A percentile compares a stretch with the other conserved stretches of the same genome.
phyloP scores from a whole-genome alignment of 2,113 vertebrate genomes.

The Cephalopholis sonnerati region DNA sequence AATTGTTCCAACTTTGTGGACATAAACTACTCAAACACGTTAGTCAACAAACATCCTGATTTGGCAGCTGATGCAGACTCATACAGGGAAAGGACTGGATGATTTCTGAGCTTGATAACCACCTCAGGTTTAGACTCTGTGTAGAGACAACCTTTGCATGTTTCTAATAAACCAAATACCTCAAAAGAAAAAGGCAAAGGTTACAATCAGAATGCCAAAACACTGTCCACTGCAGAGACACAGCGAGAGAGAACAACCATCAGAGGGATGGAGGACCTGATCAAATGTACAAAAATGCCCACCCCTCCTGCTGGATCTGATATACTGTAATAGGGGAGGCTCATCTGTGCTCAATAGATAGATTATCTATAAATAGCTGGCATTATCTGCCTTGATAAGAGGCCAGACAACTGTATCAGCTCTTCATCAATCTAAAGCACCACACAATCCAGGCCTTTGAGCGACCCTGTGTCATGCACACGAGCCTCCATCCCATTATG shows the following conservation, averaged over 20 bases:
- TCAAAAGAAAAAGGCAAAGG: not conserved
- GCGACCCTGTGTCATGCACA: constrained; percentile 17
- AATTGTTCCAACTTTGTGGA: constrained; percentile 15
- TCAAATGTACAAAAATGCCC: constrained; percentile 28
- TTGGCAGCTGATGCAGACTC: not conserved
- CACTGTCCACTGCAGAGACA: not conserved
- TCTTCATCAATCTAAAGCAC: constrained; percentile 71
- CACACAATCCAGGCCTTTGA: constrained; percentile 26
- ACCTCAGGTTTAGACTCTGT: not conserved
- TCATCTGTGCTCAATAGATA: constrained; percentile 78
- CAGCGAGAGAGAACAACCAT: not conserved
- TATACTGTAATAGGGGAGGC: constrained; percentile 45
- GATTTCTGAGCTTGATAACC: not conserved
- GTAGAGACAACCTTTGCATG: not conserved
- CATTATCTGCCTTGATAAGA: constrained; percentile 78
- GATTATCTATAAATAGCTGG: constrained; percentile 86
- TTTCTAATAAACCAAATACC: not conserved
- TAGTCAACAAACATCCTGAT: not conserved
- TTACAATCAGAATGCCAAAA: not conserved
- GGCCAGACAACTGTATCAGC: constrained; percentile 72
- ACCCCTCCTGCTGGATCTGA: constrained; percentile 32
- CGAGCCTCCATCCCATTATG: constrained; percentile 27
- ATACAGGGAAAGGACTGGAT: not conserved
- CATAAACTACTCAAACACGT: not conserved
- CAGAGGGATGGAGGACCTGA: not conserved